Evolutionary conservation across 2,113 vertebrate species (phyloP).

Genomic region (Rhabdornis inornatus): DNA sequence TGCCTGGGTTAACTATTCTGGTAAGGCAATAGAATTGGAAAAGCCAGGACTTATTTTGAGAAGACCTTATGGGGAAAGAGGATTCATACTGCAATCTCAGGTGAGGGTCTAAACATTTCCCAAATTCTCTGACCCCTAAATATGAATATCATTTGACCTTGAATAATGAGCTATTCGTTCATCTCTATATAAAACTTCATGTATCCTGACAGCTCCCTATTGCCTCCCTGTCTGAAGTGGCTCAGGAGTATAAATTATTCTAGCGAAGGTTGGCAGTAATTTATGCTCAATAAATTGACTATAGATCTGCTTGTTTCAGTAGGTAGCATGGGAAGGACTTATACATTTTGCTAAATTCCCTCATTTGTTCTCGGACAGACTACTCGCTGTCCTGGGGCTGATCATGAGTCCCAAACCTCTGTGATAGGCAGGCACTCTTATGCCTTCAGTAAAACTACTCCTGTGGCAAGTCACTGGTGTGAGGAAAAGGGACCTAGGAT

Average conservation of each 20-base stretch:
- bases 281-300: slow-evolving; percentile 72
- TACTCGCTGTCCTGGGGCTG: background rate
- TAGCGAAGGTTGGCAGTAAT: slow-evolving; percentile 65
- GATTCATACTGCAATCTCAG: slow-evolving; percentile 51
- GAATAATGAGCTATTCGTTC: slow-evolving; percentile 69
- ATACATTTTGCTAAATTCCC: slow-evolving; percentile 52
- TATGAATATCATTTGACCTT: slow-evolving; percentile 71
- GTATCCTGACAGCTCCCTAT: slow-evolving; percentile 68
- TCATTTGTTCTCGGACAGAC: slow-evolving; percentile 30
- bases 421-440: background rate
- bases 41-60: slow-evolving; percentile 62
- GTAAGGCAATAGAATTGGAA: slow-evolving; percentile 33
- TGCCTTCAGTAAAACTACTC: background rate
- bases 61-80: slow-evolving; percentile 52
- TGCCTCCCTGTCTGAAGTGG: slow-evolving; percentile 66
- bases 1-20: slow-evolving; percentile 44
- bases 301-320: slow-evolving; percentile 67
- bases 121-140: slow-evolving; percentile 70
- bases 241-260: slow-evolving; percentile 71
- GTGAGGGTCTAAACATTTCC: slow-evolving; percentile 65
- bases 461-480: background rate
- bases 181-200: slow-evolving; percentile 70
- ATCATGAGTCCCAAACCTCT: background rate
- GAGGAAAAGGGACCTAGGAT: background rate
- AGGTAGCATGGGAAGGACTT: slow-evolving; percentile 57